A percentile compares a stretch with the other conserved stretches of the same genome.
phyloP scores from a whole-genome alignment of 1,140 invertebrate species.

The Tetraneura akinire region DNA sequence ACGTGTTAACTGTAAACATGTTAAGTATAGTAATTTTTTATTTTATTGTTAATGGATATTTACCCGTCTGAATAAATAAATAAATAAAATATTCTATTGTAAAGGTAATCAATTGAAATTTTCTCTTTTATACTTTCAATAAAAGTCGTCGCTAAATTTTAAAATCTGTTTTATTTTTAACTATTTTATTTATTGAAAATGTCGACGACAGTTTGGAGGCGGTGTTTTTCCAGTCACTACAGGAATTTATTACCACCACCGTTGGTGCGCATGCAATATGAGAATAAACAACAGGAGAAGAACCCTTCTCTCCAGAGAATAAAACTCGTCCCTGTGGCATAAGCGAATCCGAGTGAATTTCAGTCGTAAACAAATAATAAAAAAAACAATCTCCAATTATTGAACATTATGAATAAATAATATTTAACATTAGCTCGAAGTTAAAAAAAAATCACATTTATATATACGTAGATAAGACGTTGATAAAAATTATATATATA shows the following conservation, averaged over 20 bases:
- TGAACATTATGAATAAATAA: slow-evolving; percentile 4
- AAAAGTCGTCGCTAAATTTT: not conserved
- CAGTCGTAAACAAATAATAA: slow-evolving; percentile 36
- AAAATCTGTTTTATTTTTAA: not conserved
- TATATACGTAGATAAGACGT: too few relatives aligned
- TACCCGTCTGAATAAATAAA: too few relatives aligned
- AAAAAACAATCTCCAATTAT: slow-evolving; percentile 37
- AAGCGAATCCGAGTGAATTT: slow-evolving; percentile 13
- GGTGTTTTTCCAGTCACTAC: not conserved
- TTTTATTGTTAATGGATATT: too few relatives aligned
- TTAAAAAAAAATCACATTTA: not conserved
- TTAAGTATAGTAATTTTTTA: too few relatives aligned
- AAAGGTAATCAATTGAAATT: too few relatives aligned
- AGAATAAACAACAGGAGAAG: not conserved
- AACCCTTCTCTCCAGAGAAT: not conserved
- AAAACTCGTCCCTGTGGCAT: not conserved
- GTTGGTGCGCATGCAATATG: not conserved
- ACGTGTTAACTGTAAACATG: too few relatives aligned
- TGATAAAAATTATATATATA: too few relatives aligned
- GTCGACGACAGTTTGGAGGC: not conserved
- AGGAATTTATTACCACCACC: slow-evolving; percentile 19
- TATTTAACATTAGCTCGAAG: not conserved
- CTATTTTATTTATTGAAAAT: slow-evolving; percentile 7
- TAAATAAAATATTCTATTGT: too few relatives aligned
- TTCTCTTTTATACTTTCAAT: too few relatives aligned